Evolutionary conservation across 2,888 invertebrate genomes (phyloP).

Genomic region (Drosophila robusta): DNA sequence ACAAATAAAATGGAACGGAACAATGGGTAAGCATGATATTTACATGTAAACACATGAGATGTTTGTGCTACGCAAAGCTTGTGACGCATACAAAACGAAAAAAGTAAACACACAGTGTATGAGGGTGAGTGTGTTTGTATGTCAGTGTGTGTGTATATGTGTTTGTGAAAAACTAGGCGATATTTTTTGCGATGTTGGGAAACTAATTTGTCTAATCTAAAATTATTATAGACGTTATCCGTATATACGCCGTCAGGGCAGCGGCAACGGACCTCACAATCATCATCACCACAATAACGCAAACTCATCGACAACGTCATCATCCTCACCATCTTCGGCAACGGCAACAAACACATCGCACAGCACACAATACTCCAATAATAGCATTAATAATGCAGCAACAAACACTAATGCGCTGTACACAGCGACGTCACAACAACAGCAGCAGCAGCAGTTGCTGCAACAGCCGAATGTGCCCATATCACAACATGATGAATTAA

Average conservation of each 20-base stretch:
- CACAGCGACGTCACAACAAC: constrained; percentile 49
- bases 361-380: constrained; percentile 69
- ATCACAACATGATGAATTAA: constrained; percentile 90
- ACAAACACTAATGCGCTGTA: constrained; percentile 54
- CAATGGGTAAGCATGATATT: constrained; percentile 76
- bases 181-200: constrained; percentile 20
- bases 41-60: not conserved
- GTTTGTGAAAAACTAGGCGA: constrained; percentile 28
- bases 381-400: constrained; percentile 67
- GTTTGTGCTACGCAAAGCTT: constrained; percentile 13
- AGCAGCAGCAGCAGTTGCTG: constrained; percentile 37
- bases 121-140: constrained; percentile 12
- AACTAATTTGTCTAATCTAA: constrained; percentile 23
- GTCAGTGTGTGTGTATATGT: constrained; percentile 7
- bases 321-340: constrained; percentile 70
- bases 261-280: constrained; percentile 67
- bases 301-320: constrained; percentile 59
- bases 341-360: constrained; percentile 54
- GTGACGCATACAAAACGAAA: constrained; percentile 56
- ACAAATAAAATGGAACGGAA: constrained; percentile 81
- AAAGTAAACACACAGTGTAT: constrained; percentile 50
- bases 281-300: constrained; percentile 78
- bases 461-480: constrained; percentile 71
- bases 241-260: constrained; percentile 83
- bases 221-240: constrained; percentile 77